These are phyloP conservation scores for Orchesella flavescens DNA, from an alignment of 2,888 invertebrate genomes.

Conservation along the genomic window DNA sequence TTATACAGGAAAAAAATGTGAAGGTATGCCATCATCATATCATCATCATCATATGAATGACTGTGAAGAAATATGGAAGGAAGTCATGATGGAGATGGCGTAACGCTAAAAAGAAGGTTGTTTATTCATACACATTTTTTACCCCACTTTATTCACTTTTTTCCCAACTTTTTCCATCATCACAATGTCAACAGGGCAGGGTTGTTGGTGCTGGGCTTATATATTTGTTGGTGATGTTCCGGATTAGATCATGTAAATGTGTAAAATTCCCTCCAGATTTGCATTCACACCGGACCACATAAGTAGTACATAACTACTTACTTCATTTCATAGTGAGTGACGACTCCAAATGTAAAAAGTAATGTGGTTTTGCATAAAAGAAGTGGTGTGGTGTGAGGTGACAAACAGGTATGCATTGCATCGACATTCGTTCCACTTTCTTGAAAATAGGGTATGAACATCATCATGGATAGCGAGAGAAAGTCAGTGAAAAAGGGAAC, in stretches of 20 bases:
- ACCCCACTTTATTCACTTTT: not conserved
- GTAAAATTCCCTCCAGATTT: too few species aligned
- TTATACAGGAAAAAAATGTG: too few species aligned
- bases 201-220: not conserved
- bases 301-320: too few species aligned
- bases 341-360: conserved; percentile 18
- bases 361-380: too few species aligned
- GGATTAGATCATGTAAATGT: too few species aligned
- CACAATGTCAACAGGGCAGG: conserved; percentile 9
- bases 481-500: not conserved
- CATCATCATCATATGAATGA: too few species aligned
- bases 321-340: conserved; percentile 34
- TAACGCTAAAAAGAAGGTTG: not conserved
- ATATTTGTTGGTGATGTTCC: not conserved
- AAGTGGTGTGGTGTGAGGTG: not conserved
- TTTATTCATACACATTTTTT: not conserved
- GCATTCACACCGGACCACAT: not conserved
- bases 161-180: not conserved
- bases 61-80: too few species aligned
- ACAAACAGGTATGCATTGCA: not conserved
- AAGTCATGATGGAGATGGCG: not conserved
- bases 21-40: too few species aligned
- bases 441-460: not conserved
- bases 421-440: not conserved
- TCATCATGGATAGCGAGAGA: not conserved